phyloP scores from a whole-genome alignment of 1,140 invertebrate species.

The Aphelenchoides fujianensis region DNA sequence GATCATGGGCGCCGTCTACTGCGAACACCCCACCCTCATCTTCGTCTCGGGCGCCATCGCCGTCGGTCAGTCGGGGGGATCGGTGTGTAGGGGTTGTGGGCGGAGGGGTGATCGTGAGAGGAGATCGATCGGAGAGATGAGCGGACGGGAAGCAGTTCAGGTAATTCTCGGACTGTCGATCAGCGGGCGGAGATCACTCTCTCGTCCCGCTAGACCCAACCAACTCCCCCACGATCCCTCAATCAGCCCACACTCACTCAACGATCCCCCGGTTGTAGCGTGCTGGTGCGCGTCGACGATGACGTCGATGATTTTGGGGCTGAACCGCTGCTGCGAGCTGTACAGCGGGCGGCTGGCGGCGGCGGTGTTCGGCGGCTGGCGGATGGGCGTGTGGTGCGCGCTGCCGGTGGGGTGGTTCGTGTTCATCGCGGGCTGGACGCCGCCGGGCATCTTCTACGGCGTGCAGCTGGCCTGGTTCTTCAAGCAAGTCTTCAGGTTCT shows the following conservation, averaged over 20 bases:
- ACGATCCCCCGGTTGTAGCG: not conserved
- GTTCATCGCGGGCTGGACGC: not conserved
- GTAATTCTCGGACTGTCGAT: too few relatives aligned
- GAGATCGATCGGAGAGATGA: too few relatives aligned
- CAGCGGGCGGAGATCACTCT: too few relatives aligned
- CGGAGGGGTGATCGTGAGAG: too few relatives aligned
- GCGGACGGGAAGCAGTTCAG: too few relatives aligned
- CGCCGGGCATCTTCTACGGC: conserved; percentile 14
- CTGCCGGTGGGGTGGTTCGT: not conserved
- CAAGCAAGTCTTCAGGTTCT: too few relatives aligned
- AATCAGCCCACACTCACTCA: too few relatives aligned
- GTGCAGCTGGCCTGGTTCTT: conserved; percentile 20
- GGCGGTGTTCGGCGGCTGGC: not conserved
- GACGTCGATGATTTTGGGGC: conserved; percentile 5
- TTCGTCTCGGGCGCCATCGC: conserved; percentile 17
- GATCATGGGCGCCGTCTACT: conserved; percentile 25
- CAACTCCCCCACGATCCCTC: too few relatives aligned
- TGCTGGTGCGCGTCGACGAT: conserved; percentile 22
- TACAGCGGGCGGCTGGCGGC: not conserved
- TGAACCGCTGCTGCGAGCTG: conserved; percentile 25
- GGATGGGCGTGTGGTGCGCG: conserved; percentile 3
- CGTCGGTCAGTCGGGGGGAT: conserved; percentile 22
- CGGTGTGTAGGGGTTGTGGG: too few relatives aligned
- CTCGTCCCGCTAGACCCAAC: too few relatives aligned
- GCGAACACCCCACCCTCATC: conserved; percentile 19